Percentiles rank a stretch among this genome's conserved stretches.
Conservation (phyloP, 2,797 vertebrate genomes). For the Propithecus perrieri region DNA sequence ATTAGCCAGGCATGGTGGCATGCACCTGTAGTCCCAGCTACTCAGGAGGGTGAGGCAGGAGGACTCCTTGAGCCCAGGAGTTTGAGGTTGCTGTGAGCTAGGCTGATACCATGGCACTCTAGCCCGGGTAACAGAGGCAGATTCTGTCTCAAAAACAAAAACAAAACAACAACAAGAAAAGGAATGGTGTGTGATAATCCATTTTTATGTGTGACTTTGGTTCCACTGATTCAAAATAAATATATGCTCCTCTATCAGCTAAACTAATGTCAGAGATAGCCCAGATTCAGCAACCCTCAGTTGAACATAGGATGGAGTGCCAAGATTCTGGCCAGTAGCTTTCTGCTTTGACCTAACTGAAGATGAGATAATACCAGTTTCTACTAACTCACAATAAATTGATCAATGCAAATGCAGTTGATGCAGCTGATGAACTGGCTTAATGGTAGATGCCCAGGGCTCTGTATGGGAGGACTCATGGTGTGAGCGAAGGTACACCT, state of each 20-base stretch:
- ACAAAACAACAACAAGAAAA: background rate
- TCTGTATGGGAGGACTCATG: background rate
- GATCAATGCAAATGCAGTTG: background rate
- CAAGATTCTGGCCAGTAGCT: background rate
- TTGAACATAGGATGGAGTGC: background rate
- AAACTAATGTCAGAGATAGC: background rate
- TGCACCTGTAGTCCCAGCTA: too few relatives aligned
- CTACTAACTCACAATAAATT: background rate
- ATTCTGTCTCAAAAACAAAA: too few relatives aligned
- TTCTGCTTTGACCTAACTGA: slow-evolving; percentile 34
- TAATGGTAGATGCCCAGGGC: background rate
- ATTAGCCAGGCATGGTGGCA: too few relatives aligned
- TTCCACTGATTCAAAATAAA: slow-evolving; percentile 41
- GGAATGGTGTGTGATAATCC: background rate
- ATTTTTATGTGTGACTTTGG: background rate
- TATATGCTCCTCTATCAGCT: background rate
- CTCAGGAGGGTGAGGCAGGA: too few relatives aligned
- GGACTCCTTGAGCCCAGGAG: too few relatives aligned
- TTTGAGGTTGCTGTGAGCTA: too few relatives aligned
- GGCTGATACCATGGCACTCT: too few relatives aligned
- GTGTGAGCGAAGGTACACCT: background rate
- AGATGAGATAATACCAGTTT: slow-evolving; percentile 50
- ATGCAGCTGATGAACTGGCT: slow-evolving; percentile 50
- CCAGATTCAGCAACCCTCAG: background rate
- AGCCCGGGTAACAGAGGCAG: too few relatives aligned